phyloP scores from a whole-genome alignment of 2,113 vertebrate genomes.

The Colius striatus region DNA sequence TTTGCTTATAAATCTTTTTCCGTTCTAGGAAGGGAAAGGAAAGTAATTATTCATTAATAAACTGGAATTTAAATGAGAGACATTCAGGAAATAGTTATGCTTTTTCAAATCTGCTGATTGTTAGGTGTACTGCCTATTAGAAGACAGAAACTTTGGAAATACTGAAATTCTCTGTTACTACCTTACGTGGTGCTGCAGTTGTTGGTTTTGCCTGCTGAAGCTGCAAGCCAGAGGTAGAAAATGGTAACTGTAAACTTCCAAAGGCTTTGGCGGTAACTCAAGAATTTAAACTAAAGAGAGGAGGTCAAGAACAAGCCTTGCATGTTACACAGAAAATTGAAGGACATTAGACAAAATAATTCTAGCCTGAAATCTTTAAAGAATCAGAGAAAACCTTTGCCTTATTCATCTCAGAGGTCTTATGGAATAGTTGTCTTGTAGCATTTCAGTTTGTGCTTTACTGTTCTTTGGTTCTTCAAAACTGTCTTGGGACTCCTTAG shows the following conservation, averaged over 20 bases:
- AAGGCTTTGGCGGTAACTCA: not conserved
- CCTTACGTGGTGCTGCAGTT: not conserved
- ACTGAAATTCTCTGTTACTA: conserved; percentile 2
- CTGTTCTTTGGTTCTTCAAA: not conserved
- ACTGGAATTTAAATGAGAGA: not conserved
- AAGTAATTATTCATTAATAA: not conserved
- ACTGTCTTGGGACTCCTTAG: not conserved
- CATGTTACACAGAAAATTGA: not conserved
- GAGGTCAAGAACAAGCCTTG: not conserved
- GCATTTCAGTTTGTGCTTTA: not conserved
- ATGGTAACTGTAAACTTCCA: not conserved
- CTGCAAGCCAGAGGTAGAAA: not conserved
- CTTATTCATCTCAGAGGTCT: not conserved
- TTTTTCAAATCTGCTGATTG: not conserved
- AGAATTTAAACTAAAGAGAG: not conserved
- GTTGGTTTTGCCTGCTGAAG: not conserved
- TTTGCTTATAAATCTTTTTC: not conserved
- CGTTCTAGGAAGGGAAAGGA: not conserved
- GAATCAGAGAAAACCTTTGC: not conserved
- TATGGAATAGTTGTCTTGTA: not conserved
- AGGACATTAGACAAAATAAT: not conserved
- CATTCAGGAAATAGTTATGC: not conserved
- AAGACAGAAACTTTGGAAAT: not conserved
- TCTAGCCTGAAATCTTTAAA: not conserved
- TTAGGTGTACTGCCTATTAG: not conserved